Evolutionary conservation across 2,888 invertebrate genomes (phyloP), one percentile per base, ranked within the genome.

Genomic region (Folsomia manolachei): DNA sequence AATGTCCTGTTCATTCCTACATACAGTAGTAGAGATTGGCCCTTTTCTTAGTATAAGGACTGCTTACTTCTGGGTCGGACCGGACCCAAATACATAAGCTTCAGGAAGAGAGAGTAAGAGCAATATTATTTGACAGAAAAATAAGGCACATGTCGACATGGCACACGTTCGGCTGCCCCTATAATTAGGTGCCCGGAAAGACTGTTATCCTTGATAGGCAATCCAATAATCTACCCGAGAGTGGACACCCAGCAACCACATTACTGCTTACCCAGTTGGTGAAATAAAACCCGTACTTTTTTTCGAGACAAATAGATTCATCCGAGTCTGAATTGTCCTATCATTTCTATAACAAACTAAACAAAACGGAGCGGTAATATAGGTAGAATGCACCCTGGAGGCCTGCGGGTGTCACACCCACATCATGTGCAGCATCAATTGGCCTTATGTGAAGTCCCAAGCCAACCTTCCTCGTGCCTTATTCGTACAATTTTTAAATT

Each of bases 121-220:
- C n/a, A 24, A 62, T 62, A 62, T 62, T 69, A 74, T 76, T 72
- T 69, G 74, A 74, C 71, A 71, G 74, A 71, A 63, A 72, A 76
- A 74, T 74, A 76, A 69, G 72, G 76, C 72, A 74, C 74, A 76
- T 76, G 76, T 74, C 76, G 71, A 76, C 74, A 74, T 76, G 76
- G 72, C 76, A 76, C 71, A 76, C 51, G 71, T 72, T 74, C n/a
- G n/a, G n/a, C n/a, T 72, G 74, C 74, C 72, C 76, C 74, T 76
- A 76, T 76, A 76, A 76, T 76, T 76, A 76, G 76, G 74, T 74
- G 74, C 65, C 63, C 62, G 62, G 70, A 63, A 70, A 70, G 63
- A 25, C 63, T 53, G 62, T 19, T 56, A 56, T 56, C 69, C 27
- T 63, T 70, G 70, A 62, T 63, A 70, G 52, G 52, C 63, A 70